Conservation (phyloP, 2,888 invertebrate genomes). For the Slavum lentiscoides region DNA sequence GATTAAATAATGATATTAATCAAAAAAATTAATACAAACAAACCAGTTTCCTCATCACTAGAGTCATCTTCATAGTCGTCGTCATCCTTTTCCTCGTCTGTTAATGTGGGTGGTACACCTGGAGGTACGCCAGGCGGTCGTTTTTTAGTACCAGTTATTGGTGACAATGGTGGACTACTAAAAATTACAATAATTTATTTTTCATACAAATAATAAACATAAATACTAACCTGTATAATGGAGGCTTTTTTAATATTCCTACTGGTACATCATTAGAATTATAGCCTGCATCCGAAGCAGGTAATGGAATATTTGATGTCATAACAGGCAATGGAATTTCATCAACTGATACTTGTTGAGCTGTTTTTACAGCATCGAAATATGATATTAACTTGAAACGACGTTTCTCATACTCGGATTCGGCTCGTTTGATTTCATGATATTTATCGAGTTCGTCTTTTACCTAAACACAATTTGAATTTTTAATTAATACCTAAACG, state of each 20-base stretch:
- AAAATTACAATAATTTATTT: slow-evolving; percentile 3
- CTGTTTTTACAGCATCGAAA: slow-evolving; percentile 92
- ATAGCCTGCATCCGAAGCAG: slow-evolving; percentile 65
- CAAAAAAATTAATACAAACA: slow-evolving; percentile 13
- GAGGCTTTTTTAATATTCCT: slow-evolving; percentile 76
- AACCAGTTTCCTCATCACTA: slow-evolving; percentile 42
- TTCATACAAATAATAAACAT: slow-evolving; percentile 24
- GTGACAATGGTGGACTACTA: slow-evolving; percentile 54
- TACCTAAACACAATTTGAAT: slow-evolving; percentile 66
- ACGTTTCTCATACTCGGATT: slow-evolving; percentile 90
- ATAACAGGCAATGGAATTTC: slow-evolving; percentile 85
- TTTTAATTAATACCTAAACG: slow-evolving; percentile 2
- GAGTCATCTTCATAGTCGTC: slow-evolving; percentile 52
- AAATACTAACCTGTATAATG: slow-evolving; percentile 62
- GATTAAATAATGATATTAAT: not conserved
- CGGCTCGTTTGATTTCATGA: slow-evolving; percentile 85
- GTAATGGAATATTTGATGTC: slow-evolving; percentile 58
- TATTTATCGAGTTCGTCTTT: slow-evolving; percentile 95
- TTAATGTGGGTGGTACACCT: slow-evolving; percentile 77
- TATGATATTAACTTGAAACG: slow-evolving; percentile 85
- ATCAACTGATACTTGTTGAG: slow-evolving; percentile 89
- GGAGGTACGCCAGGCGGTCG: slow-evolving; percentile 87
- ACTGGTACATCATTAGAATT: slow-evolving; percentile 63
- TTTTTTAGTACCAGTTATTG: slow-evolving; percentile 60
- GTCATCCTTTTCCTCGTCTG: slow-evolving; percentile 67